A percentile compares a stretch with the other conserved stretches of the same genome.
Evolutionary conservation across 2,113 vertebrate species (phyloP).

Genomic region (Lamprotornis superbus): DNA sequence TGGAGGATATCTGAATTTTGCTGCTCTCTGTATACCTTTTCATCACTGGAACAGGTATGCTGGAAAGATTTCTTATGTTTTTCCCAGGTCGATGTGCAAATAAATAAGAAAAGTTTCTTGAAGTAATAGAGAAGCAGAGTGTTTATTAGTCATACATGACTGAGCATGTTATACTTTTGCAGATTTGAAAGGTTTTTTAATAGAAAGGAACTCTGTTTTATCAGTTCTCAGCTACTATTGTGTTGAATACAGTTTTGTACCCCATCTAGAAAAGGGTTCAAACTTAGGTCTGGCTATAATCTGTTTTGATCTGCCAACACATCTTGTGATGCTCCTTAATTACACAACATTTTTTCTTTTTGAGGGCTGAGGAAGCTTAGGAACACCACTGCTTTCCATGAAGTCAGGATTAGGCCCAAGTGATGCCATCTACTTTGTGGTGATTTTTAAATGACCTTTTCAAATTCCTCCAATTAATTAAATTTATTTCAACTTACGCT

Average conservation of each 20-base stretch:
- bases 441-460: constrained; percentile 52
- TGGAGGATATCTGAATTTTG: neutral
- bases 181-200: neutral
- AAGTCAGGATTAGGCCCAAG: neutral
- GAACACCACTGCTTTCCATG: neutral
- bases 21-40: neutral
- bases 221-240: neutral
- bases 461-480: constrained; percentile 27
- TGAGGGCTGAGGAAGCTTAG: neutral
- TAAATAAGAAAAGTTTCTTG: neutral
- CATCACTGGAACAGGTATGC: neutral
- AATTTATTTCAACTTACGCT: constrained; percentile 25
- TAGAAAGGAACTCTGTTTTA: neutral
- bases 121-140: neutral
- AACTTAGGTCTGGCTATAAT: neutral
- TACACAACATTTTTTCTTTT: neutral
- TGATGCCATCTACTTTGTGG: neutral
- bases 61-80: neutral
- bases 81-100: neutral
- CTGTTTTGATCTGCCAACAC: neutral
- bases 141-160: neutral
- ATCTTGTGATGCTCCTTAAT: neutral
- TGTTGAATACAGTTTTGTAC: neutral
- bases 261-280: neutral
- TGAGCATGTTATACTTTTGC: neutral